Evolutionary conservation across 2,113 vertebrate genomes (phyloP), one percentile per base, ranked within the genome.

Genomic region (Thryonomys swinderianus): DNA sequence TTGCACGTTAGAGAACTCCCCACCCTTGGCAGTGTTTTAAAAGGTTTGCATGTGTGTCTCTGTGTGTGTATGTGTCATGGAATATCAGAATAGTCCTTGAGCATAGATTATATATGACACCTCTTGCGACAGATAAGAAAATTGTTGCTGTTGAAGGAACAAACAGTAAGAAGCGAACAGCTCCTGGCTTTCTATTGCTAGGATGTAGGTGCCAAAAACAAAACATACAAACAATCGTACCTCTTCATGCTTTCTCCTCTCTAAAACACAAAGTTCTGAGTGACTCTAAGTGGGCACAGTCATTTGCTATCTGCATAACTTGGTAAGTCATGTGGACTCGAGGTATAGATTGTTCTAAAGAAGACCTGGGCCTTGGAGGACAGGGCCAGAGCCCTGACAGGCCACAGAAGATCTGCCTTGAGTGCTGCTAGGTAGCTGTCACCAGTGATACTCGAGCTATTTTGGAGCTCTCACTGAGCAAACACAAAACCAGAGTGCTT

Each of bases 401-500:
- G 80, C 25, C 34, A 40, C 12, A 42, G 30, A 30, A 69, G 12
- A 57, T 73, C 32, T 59, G 40, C 14, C 82, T 42, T 67, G 30
- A n/a, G 48, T 53, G 82, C 45, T n/a, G 20, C 13, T 3, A 40
- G 42, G 10, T 0, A 5, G 25, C 25, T 55, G 30, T 74, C 57
- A 40, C 67, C n/a, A 12, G 5, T 37, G 34, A 6, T 40, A 34
- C 40, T 51, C 18, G 3, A 48, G 74, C 34, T 45, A 16, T 45
- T 80, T 73, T 14, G 62, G 34, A 34, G 42, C 7, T 42, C 7
- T 40, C 6, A 20, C 59, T 40, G 40, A 61, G 80, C 80, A 59
- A 83, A 83, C 69, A 37, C 40, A 84, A 55, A 82, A 64, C 74
- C 37, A 84, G 86, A 83, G 66, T 40, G 37, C 20, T 67, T 84